Percentiles rank a stretch among this genome's conserved stretches.
Evolutionary conservation across 2,113 vertebrate genomes (phyloP).

Genomic region (Oostethus manadensis): DNA sequence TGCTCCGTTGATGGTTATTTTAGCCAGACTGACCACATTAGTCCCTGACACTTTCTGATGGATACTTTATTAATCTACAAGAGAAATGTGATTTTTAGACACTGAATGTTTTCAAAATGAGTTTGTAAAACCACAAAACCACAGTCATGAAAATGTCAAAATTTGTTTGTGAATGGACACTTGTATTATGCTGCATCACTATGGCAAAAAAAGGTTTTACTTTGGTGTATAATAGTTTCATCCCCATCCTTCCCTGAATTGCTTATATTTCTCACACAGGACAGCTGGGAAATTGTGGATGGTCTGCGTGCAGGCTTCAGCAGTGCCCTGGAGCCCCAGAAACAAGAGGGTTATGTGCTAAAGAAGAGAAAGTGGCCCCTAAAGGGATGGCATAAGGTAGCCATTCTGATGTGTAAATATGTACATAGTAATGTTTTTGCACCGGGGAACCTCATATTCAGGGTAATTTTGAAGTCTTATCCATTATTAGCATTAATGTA

Average conservation of each 20-base stretch:
- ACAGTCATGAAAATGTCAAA: neutral
- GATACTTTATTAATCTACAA: no score
- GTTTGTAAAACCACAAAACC: constrained; percentile 14
- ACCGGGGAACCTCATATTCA: neutral
- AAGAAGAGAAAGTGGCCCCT: constrained; percentile 98
- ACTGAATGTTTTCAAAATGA: constrained; percentile 5
- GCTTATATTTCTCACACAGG: constrained; percentile 70
- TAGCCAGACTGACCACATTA: constrained; percentile 25
- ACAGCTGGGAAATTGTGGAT: constrained; percentile 98
- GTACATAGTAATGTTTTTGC: neutral
- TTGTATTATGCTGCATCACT: no score
- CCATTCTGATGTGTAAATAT: neutral
- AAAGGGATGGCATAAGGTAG: constrained; percentile 98
- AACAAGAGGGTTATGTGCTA: constrained; percentile 88
- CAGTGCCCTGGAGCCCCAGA: constrained; percentile 80
- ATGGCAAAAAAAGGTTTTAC: no score
- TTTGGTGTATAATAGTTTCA: neutral
- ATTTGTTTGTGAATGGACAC: neutral
- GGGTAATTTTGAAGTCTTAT: neutral
- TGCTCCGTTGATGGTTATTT: constrained; percentile 17
- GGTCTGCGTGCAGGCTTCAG: constrained; percentile 81
- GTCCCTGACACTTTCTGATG: constrained; percentile 15
- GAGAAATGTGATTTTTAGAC: constrained; percentile 24
- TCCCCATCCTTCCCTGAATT: neutral
- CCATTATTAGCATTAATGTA: neutral